Percentiles rank a stretch among this genome's conserved stretches.
Conservation (phyloP, 1,140 invertebrate species). For the Catajapyx aquilonaris region DNA sequence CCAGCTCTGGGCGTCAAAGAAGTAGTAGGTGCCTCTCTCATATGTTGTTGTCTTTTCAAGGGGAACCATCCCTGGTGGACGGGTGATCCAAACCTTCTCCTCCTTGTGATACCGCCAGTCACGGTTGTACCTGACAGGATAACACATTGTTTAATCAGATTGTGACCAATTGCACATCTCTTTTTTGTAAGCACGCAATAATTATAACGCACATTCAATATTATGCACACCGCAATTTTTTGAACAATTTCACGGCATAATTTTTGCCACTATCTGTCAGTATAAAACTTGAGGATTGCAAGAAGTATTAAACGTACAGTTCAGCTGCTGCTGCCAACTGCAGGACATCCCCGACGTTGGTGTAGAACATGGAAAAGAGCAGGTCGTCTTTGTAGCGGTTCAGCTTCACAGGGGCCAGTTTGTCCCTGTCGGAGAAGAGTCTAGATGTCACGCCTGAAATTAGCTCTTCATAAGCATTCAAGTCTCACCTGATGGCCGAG, state of each 20-base stretch:
- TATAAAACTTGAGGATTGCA: no score
- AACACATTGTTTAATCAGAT: no score
- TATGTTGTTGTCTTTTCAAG: conserved; percentile 86
- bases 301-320: conserved; percentile 52
- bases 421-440: conserved; percentile 39
- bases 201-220: no score
- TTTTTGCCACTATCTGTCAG: no score
- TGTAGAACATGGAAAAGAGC: conserved; percentile 98
- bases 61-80: conserved; percentile 77
- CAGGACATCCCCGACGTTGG: conserved; percentile 91
- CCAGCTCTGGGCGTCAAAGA: conserved; percentile 95
- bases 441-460: no score
- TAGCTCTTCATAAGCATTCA: no score
- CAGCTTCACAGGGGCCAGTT: conserved; percentile 84
- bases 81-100: conserved; percentile 96
- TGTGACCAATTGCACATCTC: no score
- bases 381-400: conserved; percentile 96
- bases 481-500: conserved; percentile 46
- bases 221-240: no score
- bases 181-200: no score
- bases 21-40: conserved; percentile 95
- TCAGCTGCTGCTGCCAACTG: conserved; percentile 90
- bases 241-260: no score
- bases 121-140: conserved; percentile 74
- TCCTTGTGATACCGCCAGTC: conserved; percentile 99